These are phyloP conservation scores for Drosophila helvetica DNA, from an alignment of 2,888 invertebrate genomes.

Conservation along the genomic window DNA sequence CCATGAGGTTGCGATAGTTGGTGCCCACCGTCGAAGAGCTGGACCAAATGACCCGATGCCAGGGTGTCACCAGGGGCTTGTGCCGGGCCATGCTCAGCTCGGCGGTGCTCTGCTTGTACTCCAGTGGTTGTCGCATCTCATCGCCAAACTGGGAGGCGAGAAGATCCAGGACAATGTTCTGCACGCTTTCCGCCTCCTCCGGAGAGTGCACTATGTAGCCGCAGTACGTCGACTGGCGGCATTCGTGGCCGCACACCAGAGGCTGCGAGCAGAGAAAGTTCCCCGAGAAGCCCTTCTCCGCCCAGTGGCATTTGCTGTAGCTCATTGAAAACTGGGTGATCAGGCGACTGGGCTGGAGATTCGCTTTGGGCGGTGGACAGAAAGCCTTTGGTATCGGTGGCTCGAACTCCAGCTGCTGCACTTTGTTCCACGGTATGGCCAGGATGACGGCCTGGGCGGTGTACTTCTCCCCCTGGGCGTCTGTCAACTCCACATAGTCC, in stretches of 20 bases:
- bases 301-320: constrained; percentile 79
- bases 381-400: constrained; percentile 74
- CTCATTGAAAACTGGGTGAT: constrained; percentile 74
- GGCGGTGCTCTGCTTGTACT: constrained; percentile 64
- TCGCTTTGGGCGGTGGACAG: constrained; percentile 9
- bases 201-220: constrained; percentile 76
- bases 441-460: constrained; percentile 72
- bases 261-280: constrained; percentile 66
- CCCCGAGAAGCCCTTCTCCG: constrained; percentile 74
- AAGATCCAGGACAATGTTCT: constrained; percentile 58
- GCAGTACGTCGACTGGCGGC: constrained; percentile 52
- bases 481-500: constrained; percentile 73
- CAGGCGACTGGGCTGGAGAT: constrained; percentile 12
- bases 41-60: constrained; percentile 81
- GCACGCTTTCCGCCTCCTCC: constrained; percentile 52
- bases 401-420: constrained; percentile 66
- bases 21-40: constrained; percentile 79
- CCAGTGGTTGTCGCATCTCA: constrained; percentile 72
- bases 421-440: constrained; percentile 80
- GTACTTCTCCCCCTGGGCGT: constrained; percentile 55
- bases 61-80: constrained; percentile 75
- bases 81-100: constrained; percentile 59
- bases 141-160: constrained; percentile 72
- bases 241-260: constrained; percentile 71
- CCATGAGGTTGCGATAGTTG: constrained; percentile 80